A percentile compares a stretch with the other conserved stretches of the same genome.
These are phyloP conservation scores for Phyllotreta cruciferae DNA, from an alignment of 2,888 invertebrate genomes.

Conservation along the genomic window DNA sequence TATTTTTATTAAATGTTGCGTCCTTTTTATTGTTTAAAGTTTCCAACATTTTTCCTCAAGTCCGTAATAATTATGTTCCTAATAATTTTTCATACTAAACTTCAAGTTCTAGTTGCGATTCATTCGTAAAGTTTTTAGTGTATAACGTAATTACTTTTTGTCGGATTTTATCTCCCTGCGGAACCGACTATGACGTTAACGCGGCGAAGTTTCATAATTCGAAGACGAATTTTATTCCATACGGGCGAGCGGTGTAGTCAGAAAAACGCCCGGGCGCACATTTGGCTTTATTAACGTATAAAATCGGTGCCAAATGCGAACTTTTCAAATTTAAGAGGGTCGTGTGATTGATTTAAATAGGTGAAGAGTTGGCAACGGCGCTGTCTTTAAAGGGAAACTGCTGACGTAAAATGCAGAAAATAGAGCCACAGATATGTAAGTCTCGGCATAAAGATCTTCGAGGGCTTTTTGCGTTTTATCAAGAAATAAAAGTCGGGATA, in stretches of 20 bases:
- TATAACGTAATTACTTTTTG: slow-evolving; percentile 12
- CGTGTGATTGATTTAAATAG: slow-evolving; percentile 31
- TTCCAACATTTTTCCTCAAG: too few relatives aligned
- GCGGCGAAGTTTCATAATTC: slow-evolving; percentile 16
- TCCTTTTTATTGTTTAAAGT: too few relatives aligned
- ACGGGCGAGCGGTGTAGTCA: not conserved
- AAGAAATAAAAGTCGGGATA: not conserved
- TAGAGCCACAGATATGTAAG: not conserved
- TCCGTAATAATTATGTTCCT: too few relatives aligned
- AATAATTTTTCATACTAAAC: too few relatives aligned
- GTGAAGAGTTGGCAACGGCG: slow-evolving; percentile 5
- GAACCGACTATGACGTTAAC: slow-evolving; percentile 14
- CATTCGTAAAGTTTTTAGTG: not conserved
- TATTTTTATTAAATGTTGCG: too few relatives aligned
- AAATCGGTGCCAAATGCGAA: slow-evolving; percentile 25
- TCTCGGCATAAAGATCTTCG: slow-evolving; percentile 1
- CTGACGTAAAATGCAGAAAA: not conserved
- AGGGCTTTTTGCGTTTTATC: not conserved
- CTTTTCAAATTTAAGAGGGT: slow-evolving; percentile 22
- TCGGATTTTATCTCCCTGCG: slow-evolving; percentile 8
- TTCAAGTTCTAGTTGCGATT: too few relatives aligned
- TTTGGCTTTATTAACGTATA: slow-evolving; percentile 15
- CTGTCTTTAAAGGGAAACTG: slow-evolving; percentile 1
- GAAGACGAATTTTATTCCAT: slow-evolving; percentile 5
- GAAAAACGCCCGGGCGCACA: slow-evolving; percentile 11